A percentile compares a stretch with the other conserved stretches of the same genome.
Evolutionary conservation across 64 coral and sea anemone species (phyloP).

Genomic region (Platygyra sinensis): DNA sequence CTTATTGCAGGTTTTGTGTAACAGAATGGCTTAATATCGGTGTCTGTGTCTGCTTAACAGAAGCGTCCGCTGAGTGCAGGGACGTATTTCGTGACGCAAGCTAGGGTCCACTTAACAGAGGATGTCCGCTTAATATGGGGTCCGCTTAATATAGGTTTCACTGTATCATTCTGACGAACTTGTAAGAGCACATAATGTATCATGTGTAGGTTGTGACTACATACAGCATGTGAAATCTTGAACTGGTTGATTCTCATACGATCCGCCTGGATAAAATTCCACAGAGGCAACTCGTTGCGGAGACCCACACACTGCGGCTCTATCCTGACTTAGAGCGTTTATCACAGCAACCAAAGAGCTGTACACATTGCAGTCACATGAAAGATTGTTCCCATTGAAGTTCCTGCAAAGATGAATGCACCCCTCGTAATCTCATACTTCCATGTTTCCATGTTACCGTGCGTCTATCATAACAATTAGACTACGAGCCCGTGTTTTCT

Average conservation of each 20-base stretch:
- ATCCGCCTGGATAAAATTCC: slow-evolving; percentile 56
- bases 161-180: no score
- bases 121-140: no score
- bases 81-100: no score
- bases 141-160: no score
- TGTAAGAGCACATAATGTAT: not conserved
- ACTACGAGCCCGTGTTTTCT: no score
- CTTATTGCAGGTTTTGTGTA: no score
- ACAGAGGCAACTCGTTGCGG: slow-evolving; percentile 74
- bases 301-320: slow-evolving; percentile 54
- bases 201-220: not conserved
- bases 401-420: not conserved
- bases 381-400: slow-evolving; percentile 65
- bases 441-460: not conserved
- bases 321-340: slow-evolving; percentile 21
- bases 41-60: no score
- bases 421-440: not conserved
- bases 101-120: no score
- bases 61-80: no score
- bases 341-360: slow-evolving; percentile 85
- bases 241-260: slow-evolving; percentile 57
- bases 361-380: slow-evolving; percentile 96
- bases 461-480: no score
- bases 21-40: no score
- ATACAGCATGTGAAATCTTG: slow-evolving; percentile 96